phyloP scores from a whole-genome alignment of 2,113 vertebrate species.

The Urocolius indicus region DNA sequence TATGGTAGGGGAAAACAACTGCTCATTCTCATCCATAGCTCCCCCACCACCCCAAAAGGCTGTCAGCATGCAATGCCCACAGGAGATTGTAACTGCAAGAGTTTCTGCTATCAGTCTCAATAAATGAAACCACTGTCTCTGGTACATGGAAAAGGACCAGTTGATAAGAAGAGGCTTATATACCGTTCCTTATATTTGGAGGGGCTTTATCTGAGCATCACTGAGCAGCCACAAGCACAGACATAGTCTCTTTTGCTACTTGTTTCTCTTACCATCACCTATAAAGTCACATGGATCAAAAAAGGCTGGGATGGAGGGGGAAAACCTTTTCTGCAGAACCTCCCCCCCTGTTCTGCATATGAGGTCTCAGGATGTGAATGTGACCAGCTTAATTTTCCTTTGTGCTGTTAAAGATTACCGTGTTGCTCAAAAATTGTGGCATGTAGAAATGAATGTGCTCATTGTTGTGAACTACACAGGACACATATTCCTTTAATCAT shows the following conservation, averaged over 20 bases:
- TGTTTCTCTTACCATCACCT: not conserved
- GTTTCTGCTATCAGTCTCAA: not conserved
- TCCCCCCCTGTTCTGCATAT: not conserved
- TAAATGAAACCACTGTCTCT: not conserved
- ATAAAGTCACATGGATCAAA: not conserved
- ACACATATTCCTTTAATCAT: not conserved
- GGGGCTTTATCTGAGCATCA: not conserved
- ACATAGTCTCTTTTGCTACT: not conserved
- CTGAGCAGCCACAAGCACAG: not conserved
- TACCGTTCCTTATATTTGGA: not conserved
- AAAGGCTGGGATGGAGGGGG: not conserved
- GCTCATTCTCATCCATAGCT: not conserved
- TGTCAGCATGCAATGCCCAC: not conserved
- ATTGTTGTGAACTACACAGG: not conserved
- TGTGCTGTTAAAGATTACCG: not conserved
- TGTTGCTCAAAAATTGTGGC: not conserved
- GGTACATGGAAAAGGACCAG: not conserved
- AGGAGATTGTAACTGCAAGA: not conserved
- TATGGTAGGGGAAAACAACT: not conserved
- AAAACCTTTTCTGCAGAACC: not conserved
- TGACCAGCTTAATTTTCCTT: not conserved
- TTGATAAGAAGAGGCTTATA: not conserved
- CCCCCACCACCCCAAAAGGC: not conserved
- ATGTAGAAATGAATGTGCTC: conserved; percentile 2
- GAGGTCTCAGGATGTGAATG: not conserved